Percentiles rank a stretch among this genome's conserved stretches.
These are phyloP conservation scores for Entomobrya multifasciata DNA, from an alignment of 2,888 invertebrate genomes.

Conservation along the genomic window DNA sequence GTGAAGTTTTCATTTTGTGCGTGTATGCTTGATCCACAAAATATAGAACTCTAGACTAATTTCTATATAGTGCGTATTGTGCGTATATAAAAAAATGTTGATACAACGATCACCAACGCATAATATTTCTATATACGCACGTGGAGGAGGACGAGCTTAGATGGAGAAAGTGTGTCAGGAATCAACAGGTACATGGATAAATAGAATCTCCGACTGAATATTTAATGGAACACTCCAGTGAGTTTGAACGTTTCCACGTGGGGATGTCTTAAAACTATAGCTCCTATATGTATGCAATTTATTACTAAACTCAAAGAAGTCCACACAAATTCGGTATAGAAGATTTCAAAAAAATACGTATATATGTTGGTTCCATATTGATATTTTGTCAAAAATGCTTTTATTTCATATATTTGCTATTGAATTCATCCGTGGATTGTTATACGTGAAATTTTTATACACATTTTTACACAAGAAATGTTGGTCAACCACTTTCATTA, in stretches of 20 bases:
- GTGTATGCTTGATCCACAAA: neutral
- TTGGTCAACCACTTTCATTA: too few relatives aligned
- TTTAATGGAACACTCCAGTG: slow-evolving; percentile 56
- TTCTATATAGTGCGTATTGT: neutral
- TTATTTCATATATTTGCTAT: too few relatives aligned
- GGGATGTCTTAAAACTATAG: too few relatives aligned
- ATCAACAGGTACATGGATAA: slow-evolving; percentile 60
- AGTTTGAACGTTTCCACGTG: slow-evolving; percentile 43
- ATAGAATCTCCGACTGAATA: slow-evolving; percentile 44
- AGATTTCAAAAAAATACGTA: too few relatives aligned
- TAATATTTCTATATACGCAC: slow-evolving; percentile 41
- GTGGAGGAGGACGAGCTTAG: slow-evolving; percentile 63
- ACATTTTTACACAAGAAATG: too few relatives aligned
- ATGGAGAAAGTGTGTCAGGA: slow-evolving; percentile 37
- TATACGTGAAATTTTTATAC: too few relatives aligned
- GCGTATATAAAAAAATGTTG: slow-evolving; percentile 11
- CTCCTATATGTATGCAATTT: too few relatives aligned
- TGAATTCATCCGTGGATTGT: too few relatives aligned
- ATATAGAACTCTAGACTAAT: neutral
- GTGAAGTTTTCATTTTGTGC: neutral
- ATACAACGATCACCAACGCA: neutral
- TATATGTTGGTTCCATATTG: too few relatives aligned
- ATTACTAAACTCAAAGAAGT: too few relatives aligned
- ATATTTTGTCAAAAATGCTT: too few relatives aligned
- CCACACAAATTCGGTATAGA: too few relatives aligned